Evolutionary conservation across 2,113 vertebrate genomes (phyloP).

Genomic region (Chascanopsetta lugubris): DNA sequence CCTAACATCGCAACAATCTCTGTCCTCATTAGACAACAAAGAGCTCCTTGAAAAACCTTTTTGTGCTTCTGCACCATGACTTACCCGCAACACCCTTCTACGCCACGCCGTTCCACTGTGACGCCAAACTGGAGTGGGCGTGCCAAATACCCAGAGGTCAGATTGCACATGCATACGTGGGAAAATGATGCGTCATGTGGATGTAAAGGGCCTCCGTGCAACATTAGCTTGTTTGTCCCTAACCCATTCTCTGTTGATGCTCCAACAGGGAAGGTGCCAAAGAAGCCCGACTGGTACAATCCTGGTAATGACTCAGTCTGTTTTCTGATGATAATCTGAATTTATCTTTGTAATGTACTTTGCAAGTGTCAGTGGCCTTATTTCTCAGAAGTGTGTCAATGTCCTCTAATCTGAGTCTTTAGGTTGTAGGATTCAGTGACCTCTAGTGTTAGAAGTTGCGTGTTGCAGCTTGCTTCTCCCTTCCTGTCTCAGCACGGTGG

Average conservation of each 20-base stretch:
- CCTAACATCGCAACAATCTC: slow-evolving; percentile 18
- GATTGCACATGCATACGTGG: not conserved
- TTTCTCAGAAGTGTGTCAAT: too few species aligned
- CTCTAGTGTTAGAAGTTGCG: too few species aligned
- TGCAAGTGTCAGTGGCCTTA: not conserved
- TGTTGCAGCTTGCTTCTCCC: too few species aligned
- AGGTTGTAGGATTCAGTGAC: too few species aligned
- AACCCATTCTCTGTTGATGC: slow-evolving; percentile 16
- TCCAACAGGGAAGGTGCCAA: slow-evolving; percentile 82
- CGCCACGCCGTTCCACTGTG: slow-evolving; percentile 89
- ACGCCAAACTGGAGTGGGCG: slow-evolving; percentile 90
- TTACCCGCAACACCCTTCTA: slow-evolving; percentile 69
- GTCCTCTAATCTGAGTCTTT: too few species aligned
- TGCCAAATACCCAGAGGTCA: slow-evolving; percentile 95
- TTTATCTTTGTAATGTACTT: not conserved
- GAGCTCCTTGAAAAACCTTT: slow-evolving; percentile 48
- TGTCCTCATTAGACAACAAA: slow-evolving; percentile 67
- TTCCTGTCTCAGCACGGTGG: too few species aligned
- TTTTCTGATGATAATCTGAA: not conserved
- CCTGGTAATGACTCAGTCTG: slow-evolving; percentile 82
- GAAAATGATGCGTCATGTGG: not conserved
- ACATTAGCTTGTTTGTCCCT: not conserved
- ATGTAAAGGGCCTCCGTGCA: not conserved
- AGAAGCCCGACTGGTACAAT: slow-evolving; percentile 91
- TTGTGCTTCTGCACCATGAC: slow-evolving; percentile 43